phyloP scores from a whole-genome alignment of 2,113 vertebrate species.

The Clarias magur region DNA sequence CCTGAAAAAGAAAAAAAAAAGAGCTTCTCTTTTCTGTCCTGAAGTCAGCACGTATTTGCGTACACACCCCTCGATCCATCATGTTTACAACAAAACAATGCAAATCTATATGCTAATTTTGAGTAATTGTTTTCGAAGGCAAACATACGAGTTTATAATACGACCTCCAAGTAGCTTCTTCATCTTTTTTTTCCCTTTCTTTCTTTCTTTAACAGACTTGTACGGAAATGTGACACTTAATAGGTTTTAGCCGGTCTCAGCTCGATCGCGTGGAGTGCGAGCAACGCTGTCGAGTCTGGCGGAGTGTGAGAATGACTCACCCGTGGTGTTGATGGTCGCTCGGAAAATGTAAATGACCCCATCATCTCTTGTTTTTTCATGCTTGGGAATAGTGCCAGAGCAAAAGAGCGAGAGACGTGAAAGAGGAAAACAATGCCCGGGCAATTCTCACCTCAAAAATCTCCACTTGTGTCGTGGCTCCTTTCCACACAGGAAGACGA shows the following conservation, averaged over 20 bases:
- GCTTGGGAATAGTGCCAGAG: slow-evolving; percentile 19
- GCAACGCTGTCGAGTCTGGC: not conserved
- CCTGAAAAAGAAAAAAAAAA: too few relatives aligned
- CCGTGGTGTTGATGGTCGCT: slow-evolving; percentile 29
- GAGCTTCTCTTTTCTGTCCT: not conserved
- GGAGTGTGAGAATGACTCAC: slow-evolving; percentile 36
- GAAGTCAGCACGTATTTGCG: not conserved
- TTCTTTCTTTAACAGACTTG: too few relatives aligned
- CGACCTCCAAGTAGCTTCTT: not conserved
- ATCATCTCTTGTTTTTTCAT: slow-evolving; percentile 28
- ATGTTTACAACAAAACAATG: slow-evolving; percentile 14
- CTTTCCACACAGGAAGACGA: not conserved
- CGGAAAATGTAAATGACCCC: slow-evolving; percentile 41
- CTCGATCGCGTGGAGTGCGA: slow-evolving; percentile 6
- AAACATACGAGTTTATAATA: not conserved
- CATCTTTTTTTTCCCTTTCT: not conserved
- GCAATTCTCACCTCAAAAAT: slow-evolving; percentile 32
- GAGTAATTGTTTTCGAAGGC: slow-evolving; percentile 26
- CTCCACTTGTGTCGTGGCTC: not conserved
- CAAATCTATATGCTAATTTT: slow-evolving; percentile 10
- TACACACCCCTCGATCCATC: not conserved
- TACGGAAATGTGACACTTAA: not conserved
- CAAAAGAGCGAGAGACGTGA: not conserved
- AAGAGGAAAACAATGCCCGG: slow-evolving; percentile 17
- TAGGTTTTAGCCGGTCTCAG: not conserved